These are phyloP conservation scores for Corythoichthys intestinalis DNA, from an alignment of 2,113 vertebrate species.

Conservation along the genomic window DNA sequence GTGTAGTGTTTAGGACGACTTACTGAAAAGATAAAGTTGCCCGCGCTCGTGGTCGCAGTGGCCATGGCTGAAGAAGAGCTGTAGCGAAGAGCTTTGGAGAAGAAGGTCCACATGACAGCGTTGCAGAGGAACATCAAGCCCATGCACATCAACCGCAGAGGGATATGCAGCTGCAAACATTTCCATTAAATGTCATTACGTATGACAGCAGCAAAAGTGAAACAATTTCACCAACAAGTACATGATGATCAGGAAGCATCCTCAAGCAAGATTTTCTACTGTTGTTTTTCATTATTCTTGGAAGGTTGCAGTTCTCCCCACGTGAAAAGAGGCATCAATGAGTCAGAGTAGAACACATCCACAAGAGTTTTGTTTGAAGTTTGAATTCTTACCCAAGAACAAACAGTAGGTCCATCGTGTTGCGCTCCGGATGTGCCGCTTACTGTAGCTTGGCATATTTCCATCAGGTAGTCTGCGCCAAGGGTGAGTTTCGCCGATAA, in stretches of 20 bases:
- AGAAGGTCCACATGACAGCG: constrained; percentile 90
- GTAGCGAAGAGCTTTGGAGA: constrained; percentile 85
- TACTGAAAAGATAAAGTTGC: constrained; percentile 89
- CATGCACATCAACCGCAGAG: constrained; percentile 71
- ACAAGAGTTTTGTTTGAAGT: neutral
- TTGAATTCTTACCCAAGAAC: constrained; percentile 70
- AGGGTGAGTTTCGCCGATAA: constrained; percentile 82
- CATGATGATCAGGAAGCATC: neutral
- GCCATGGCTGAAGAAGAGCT: constrained; percentile 84
- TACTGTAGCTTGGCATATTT: constrained; percentile 54
- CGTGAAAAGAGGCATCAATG: neutral
- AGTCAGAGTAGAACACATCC: neutral
- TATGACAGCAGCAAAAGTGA: neutral
- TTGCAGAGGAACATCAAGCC: constrained; percentile 76
- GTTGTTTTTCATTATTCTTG: neutral
- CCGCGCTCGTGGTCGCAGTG: constrained; percentile 82
- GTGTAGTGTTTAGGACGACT: constrained; percentile 38
- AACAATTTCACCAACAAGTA: neutral
- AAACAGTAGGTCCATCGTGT: constrained; percentile 27
- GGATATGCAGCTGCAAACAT: constrained; percentile 71
- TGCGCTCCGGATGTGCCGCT: constrained; percentile 16
- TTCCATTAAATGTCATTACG: neutral
- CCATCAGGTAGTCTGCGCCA: constrained; percentile 60
- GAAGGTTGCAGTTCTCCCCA: neutral
- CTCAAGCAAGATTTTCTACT: neutral